Base-by-base conservation (phyloP, 1,140 invertebrate genomes). In the Nylanderia fulva region DNA sequence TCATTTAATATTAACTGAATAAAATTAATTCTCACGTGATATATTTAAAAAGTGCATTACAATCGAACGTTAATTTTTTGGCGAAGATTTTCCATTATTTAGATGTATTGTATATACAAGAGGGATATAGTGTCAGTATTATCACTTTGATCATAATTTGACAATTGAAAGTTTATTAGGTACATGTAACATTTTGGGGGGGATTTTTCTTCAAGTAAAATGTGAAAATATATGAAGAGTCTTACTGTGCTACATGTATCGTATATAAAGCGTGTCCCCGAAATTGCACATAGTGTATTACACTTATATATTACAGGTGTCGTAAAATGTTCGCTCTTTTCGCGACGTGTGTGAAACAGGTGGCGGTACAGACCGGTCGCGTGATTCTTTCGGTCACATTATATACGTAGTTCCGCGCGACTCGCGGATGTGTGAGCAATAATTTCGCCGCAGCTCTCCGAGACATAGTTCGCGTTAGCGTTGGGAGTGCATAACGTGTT, bases 381-480 rank as follows among this genome's bases (percentile, higher is more conserved):
- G 29, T 15, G 45, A 71, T 56, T 83, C 75, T 45, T 36, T 69
- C 29, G 15, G 9, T 74, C 45, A 33, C 15, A 27, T n/a, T n/a
- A 24, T 24, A 24, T 48, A 61, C 24, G 15, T 21, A 45, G 27
- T 21, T 75, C 33, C 33, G 21, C 39, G n/a, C n/a, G 11, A 64
- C 42, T 29, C 77, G 64, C 66, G 52, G 64, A 80, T 58, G 29
- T 66, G 75, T 42, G 61, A 79, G 13, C 36, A 64, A 79, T 68
- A 79, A 66, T 79, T 48, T 33, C 45, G 33, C 13, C 29, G 75
- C 42, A n/a, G 54, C 33, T 13, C 33, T 13, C 36, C 39, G 77
- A 18, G 42, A 71, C 4, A 64, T 18, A 39, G 24, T 48, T 39
- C 24, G 33, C 54, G 24, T 24, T 45, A 13, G 52, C 21, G n/a